Percentiles rank a stretch among this genome's conserved stretches.
Conservation (phyloP, 2,888 invertebrate genomes). For the Eupithecia insigniata region DNA sequence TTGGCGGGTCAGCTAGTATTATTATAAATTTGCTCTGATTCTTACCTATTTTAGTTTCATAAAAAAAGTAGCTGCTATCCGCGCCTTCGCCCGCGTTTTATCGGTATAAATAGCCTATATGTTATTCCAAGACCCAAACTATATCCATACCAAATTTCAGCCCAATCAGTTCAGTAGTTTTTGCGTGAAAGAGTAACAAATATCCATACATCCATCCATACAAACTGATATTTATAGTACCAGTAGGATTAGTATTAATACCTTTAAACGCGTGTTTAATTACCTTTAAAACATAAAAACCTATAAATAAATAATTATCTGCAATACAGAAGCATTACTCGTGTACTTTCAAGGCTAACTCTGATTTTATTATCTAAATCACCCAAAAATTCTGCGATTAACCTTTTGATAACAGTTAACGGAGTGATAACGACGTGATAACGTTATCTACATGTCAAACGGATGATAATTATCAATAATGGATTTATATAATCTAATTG, state of each 20-base stretch:
- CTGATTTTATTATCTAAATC: slow-evolving; percentile 28
- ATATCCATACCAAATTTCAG: no score
- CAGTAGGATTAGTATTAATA: slow-evolving; percentile 3
- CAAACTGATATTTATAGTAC: no score
- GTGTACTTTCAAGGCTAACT: slow-evolving; percentile 12
- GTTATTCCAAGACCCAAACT: no score
- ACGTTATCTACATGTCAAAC: slow-evolving; percentile 24
- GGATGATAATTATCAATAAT: slow-evolving; percentile 25
- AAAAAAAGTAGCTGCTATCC: no score
- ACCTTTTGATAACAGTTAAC: slow-evolving; percentile 12
- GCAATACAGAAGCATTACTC: slow-evolving; percentile 30
- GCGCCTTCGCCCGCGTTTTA: no score
- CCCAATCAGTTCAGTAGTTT: no score
- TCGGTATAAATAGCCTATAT: no score
- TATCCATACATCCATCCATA: no score
- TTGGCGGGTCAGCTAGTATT: no score
- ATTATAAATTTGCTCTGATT: no score
- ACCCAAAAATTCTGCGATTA: slow-evolving; percentile 19
- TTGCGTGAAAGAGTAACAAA: no score
- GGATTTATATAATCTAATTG: slow-evolving; percentile 22
- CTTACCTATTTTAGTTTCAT: no score
- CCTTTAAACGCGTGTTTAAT: background rate
- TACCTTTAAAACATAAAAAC: background rate
- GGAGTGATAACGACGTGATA: slow-evolving; percentile 10
- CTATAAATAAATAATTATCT: slow-evolving; percentile 22